Evolutionary conservation across 2,888 invertebrate genomes (phyloP).

Genomic region (Ypsolopha sequella): DNA sequence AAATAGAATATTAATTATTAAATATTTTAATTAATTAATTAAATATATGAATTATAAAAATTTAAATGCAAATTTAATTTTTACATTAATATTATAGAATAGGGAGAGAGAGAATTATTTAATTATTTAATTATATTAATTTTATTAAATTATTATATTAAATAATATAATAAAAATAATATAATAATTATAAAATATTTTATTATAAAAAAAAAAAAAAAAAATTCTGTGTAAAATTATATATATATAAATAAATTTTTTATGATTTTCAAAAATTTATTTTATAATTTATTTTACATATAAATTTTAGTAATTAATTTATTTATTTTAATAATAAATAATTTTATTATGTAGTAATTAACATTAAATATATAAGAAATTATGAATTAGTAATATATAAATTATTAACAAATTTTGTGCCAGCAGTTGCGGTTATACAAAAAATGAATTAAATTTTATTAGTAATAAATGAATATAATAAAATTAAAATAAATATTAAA

Average conservation of each 20-base stretch:
- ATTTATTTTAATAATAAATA: conserved; percentile 50
- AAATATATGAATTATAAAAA: neutral
- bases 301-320: conserved; percentile 56
- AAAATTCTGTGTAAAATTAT: conserved; percentile 32
- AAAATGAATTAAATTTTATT: conserved; percentile 69
- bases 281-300: conserved; percentile 67
- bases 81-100: neutral
- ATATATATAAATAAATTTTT: conserved; percentile 46
- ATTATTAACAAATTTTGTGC: conserved; percentile 76
- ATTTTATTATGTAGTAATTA: conserved; percentile 39
- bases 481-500: conserved; percentile 44
- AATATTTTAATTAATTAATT: conserved; percentile 4
- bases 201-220: conserved; percentile 35
- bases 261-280: conserved; percentile 59
- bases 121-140: conserved; percentile 8
- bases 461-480: conserved; percentile 39
- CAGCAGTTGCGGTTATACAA: conserved; percentile 80
- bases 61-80: neutral
- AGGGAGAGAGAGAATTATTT: neutral
- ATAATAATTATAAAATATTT: conserved; percentile 17
- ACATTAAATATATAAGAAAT: conserved; percentile 71
- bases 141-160: conserved; percentile 8
- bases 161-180: conserved; percentile 7
- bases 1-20: conserved; percentile 7
- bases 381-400: conserved; percentile 71